phyloP scores from a whole-genome alignment of 2,888 invertebrate species.

The Cylindroiulus punctatus region DNA sequence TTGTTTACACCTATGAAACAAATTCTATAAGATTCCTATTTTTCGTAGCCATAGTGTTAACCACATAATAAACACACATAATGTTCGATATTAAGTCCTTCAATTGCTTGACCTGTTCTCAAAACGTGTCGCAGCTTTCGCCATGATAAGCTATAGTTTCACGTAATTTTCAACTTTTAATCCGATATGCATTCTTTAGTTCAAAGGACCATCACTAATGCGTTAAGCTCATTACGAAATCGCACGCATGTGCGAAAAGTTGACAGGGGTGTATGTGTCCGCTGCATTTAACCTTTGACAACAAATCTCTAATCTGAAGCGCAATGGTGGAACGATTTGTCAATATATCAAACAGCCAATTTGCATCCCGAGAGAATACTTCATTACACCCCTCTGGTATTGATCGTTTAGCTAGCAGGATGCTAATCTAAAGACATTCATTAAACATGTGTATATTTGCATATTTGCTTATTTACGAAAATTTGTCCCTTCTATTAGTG shows the following conservation, averaged over 20 bases:
- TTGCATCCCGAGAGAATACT: background rate
- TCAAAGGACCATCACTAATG: background rate
- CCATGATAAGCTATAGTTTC: background rate
- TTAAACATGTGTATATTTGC: background rate
- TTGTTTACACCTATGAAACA: no score
- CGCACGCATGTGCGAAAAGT: background rate
- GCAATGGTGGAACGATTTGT: background rate
- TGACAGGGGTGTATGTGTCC: background rate
- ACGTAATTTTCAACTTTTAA: background rate
- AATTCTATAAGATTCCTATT: no score
- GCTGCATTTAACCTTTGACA: background rate
- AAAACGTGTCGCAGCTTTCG: background rate
- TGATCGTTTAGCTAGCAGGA: background rate
- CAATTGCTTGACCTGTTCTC: no score
- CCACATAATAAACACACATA: no score
- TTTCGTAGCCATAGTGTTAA: no score
- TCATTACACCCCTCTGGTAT: background rate
- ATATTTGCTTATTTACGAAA: no score
- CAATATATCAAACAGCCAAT: background rate
- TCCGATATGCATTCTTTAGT: background rate
- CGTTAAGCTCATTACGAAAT: constrained; percentile 19
- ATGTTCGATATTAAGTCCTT: no score
- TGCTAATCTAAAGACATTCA: background rate
- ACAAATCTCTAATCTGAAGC: background rate
- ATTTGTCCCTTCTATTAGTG: no score